Evolutionary conservation across 2,797 vertebrate genomes (phyloP), one percentile per base, ranked within the genome.

Genomic region (Enteromius treurensis): DNA sequence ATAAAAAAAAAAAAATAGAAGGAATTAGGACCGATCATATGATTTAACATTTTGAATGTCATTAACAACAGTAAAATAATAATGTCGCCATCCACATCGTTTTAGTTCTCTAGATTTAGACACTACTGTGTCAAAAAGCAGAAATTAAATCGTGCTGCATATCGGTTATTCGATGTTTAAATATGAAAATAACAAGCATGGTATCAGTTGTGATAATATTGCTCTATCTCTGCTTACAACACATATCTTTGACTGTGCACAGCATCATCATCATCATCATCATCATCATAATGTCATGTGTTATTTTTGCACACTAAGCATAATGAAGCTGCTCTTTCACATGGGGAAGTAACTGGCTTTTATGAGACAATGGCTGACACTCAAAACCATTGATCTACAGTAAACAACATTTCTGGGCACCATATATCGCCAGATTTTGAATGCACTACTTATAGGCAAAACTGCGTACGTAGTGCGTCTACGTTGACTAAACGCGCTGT

Each of bases 321-420:
- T 0, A 55, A 4, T 26, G n/a, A 53, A 79, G 65, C 34, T 68
- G 32, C 9, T 19, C 47, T 58, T 29, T 60, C 13, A 23, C 60
- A 62, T n/a, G 26, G 79, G 68, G 79, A 81, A 81, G 79, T 81
- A 45, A 7, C n/a, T 13, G n/a, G 4, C 19, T 13, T 5, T 19
- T 51, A 32, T 3, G 21, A 34, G 77, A 23, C 60, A 23, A 51
- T 23, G 10, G 17, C 13, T 62, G 17, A n/a, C 21, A 37, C 51
- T 80, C 6, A 29, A 45, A 70, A n/a, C 10, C 6, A 5, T 32
- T 69, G n/a, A 29, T 13, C 23, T 80, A 45, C 42, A 45, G 42
- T 3, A 34, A 7, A 60, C 5, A 29, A 15, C 34, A 17, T 42
- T 60, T 68, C 23, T 40, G 14, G 14, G 3, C 49, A 42, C 13